These are phyloP conservation scores for Festucalex cinctus DNA, from an alignment of 2,113 vertebrate species.

Conservation along the genomic window DNA sequence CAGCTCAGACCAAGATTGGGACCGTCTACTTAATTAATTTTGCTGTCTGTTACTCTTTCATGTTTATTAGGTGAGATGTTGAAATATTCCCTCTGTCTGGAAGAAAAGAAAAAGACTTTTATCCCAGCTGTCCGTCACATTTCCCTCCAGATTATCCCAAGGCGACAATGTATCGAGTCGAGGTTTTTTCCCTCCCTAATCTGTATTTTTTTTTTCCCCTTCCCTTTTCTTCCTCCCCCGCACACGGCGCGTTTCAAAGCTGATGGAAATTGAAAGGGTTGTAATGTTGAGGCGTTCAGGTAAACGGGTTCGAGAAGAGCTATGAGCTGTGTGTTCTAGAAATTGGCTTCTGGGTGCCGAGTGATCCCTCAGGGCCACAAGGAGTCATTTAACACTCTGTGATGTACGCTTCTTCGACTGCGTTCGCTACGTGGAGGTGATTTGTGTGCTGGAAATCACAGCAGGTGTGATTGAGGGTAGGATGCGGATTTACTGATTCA, in stretches of 20 bases:
- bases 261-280: slow-evolving; percentile 50
- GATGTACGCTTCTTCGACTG: slow-evolving; percentile 50
- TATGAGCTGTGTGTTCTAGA: slow-evolving; percentile 43
- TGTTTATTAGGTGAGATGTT: slow-evolving; percentile 38
- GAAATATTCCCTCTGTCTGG: slow-evolving; percentile 17
- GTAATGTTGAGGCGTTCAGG: slow-evolving; percentile 47
- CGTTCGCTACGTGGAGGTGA: slow-evolving; percentile 38
- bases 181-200: slow-evolving; percentile 41
- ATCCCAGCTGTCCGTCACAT: slow-evolving; percentile 43
- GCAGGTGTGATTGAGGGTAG: slow-evolving; percentile 32
- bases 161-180: slow-evolving; percentile 19
- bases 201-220: slow-evolving; percentile 12
- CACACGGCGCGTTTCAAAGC: slow-evolving; percentile 42
- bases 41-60: slow-evolving; percentile 19
- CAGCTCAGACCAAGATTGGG: not conserved
- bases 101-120: slow-evolving; percentile 31
- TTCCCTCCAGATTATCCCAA: slow-evolving; percentile 50
- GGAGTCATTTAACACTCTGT: slow-evolving; percentile 55
- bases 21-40: slow-evolving; percentile 49
- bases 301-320: slow-evolving; percentile 44
- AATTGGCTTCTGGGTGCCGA: slow-evolving; percentile 33
- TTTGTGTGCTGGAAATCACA: slow-evolving; percentile 27
- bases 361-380: slow-evolving; percentile 55
- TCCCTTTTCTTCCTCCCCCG: slow-evolving; percentile 27
- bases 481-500: slow-evolving; percentile 25